Percentiles rank a stretch among this genome's conserved stretches.
Conservation (phyloP, 2,888 invertebrate species). For the Seira musarum region DNA sequence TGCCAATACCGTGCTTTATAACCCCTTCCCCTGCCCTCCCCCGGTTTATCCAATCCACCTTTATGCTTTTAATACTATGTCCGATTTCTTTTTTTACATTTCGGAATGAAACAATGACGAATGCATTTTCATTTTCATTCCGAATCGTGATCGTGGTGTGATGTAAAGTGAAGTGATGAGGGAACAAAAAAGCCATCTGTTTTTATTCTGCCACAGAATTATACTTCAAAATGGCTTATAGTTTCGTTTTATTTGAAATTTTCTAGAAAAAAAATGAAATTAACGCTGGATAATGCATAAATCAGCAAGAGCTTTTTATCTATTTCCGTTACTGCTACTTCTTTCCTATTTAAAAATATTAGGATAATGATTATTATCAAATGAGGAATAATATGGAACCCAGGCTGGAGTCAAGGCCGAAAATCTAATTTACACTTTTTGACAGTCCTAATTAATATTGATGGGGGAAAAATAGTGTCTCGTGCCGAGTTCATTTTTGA, state of each 20-base stretch:
- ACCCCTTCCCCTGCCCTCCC: neutral
- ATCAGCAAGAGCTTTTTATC: slow-evolving; percentile 13
- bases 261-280: neutral
- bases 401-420: slow-evolving; percentile 45
- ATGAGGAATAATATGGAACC: neutral
- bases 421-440: slow-evolving; percentile 62
- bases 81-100: neutral
- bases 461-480: slow-evolving; percentile 42
- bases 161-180: slow-evolving; percentile 2
- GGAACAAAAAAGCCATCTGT: slow-evolving; percentile 19
- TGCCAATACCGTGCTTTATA: slow-evolving; percentile 32
- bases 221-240: neutral
- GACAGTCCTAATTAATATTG: slow-evolving; percentile 58
- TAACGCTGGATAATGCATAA: neutral
- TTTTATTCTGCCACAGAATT: neutral
- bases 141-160: neutral
- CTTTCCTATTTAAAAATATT: slow-evolving; percentile 6
- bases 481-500: slow-evolving; percentile 9
- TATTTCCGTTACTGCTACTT: slow-evolving; percentile 23
- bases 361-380: slow-evolving; percentile 21
- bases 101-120: slow-evolving; percentile 14
- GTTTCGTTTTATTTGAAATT: no score
- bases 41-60: neutral
- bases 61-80: neutral
- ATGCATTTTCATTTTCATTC: slow-evolving; percentile 8